Base-by-base conservation (phyloP, 2,797 vertebrate species). In the Myoxocephalus aenaeus region DNA sequence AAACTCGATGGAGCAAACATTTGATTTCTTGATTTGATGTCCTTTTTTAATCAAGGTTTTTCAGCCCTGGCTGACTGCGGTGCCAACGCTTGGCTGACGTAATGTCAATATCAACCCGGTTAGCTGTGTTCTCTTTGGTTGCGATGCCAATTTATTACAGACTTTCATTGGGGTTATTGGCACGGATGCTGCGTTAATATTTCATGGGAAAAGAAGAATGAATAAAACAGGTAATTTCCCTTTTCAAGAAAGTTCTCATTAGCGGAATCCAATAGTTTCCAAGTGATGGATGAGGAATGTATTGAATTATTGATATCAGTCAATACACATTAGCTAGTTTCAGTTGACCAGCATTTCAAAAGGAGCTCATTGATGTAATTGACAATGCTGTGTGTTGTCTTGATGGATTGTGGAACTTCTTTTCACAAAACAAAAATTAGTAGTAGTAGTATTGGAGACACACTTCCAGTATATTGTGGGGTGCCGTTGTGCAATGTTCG, bases 121-220 rank as follows among this genome's bases (percentile, higher is more conserved):
- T 90, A 81, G 70, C 74, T 65, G 79, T 65, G 72, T 85, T 89
- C 86, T 75, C 87, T 82, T 77, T 81, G 73, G 80, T 92, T 71
- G 64, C 81, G 68, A 64, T 83, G 88, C 84, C 88, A 86, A 85
- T 89, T 89, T 81, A 57, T 27, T 71, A 70, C 51, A 67, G 70
- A 79, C 83, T 88, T 87, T 90, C 83, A 89, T 86, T 83, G 80
- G 70, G 64, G 77, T 87, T 89, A 88, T 87, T 92, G 87, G 90
- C 88, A 84, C 58, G 40, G 61, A 81, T 27, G 71, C 75, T 14
- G 58, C 42, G 77, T 86, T 87, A 87, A 92, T 90, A 86, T 90
- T 90, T 89, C 56, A 92, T 86, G 40, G 61, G 62, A 34, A 68
- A 63, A 51, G 46, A 65, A 54, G 14, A 27, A 77, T 61, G 69